These are phyloP conservation scores for Hypolimnas misippus DNA, from an alignment of 2,888 invertebrate species.

Conservation along the genomic window DNA sequence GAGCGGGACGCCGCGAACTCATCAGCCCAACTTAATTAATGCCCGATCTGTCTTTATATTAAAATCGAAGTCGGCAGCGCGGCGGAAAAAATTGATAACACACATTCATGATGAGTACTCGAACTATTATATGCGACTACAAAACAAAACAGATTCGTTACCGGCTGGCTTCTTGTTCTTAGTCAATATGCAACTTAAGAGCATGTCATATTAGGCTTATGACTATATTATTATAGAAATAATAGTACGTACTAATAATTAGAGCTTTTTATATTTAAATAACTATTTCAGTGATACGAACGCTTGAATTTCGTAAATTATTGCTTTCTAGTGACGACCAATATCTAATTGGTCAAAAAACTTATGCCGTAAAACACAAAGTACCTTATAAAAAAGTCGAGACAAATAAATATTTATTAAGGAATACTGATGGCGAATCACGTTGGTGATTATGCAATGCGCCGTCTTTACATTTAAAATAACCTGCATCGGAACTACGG, in stretches of 20 bases:
- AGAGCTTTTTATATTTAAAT: neutral
- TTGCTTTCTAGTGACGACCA: neutral
- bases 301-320: neutral
- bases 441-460: slow-evolving; percentile 80
- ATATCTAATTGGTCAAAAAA: slow-evolving; percentile 6
- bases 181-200: neutral
- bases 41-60: slow-evolving; percentile 83
- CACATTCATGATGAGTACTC: slow-evolving; percentile 32
- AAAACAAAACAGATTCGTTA: slow-evolving; percentile 15
- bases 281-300: neutral
- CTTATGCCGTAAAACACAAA: slow-evolving; percentile 14
- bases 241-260: too few relatives aligned
- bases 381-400: slow-evolving; percentile 55
- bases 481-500: slow-evolving; percentile 77
- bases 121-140: slow-evolving; percentile 28
- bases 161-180: slow-evolving; percentile 1
- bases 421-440: slow-evolving; percentile 78
- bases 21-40: slow-evolving; percentile 82
- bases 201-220: neutral
- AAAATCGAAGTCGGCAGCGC: slow-evolving; percentile 61
- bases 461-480: slow-evolving; percentile 79
- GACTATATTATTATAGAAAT: too few relatives aligned
- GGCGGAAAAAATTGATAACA: slow-evolving; percentile 41
- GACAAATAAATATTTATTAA: slow-evolving; percentile 77
- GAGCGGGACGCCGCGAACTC: slow-evolving; percentile 62